Conservation (phyloP, 2,113 vertebrate species). For the Percopsis transmontana region DNA sequence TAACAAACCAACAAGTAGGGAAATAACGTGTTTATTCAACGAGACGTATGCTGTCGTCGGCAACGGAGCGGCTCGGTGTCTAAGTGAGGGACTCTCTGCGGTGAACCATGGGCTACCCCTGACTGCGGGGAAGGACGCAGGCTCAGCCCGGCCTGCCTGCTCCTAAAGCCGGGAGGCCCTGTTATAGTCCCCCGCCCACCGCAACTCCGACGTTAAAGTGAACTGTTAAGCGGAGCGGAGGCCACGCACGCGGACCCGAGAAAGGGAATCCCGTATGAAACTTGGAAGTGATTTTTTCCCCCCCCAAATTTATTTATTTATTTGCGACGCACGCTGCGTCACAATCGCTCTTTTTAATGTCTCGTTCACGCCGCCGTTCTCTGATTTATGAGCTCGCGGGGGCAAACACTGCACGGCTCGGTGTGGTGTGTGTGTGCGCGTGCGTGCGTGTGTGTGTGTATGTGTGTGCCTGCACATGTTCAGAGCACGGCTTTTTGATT, state of each 20-base stretch:
- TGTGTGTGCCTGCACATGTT: no score
- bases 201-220: constrained; percentile 92
- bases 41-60: no score
- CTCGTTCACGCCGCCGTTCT: constrained; percentile 92
- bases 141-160: constrained; percentile 64
- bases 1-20: no score
- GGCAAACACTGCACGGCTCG: constrained; percentile 84
- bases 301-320: constrained; percentile 90
- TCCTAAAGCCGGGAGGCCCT: constrained; percentile 28
- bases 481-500: no score
- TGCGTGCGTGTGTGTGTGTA: constrained; percentile 1
- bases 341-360: constrained; percentile 96
- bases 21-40: no score
- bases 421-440: constrained; percentile 57
- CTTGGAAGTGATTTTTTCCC: no score
- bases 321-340: constrained; percentile 92
- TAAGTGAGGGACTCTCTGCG: no score
- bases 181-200: constrained; percentile 24
- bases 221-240: constrained; percentile 90
- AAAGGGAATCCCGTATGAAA: constrained; percentile 84
- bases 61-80: no score
- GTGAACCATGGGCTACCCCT: no score
- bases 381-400: constrained; percentile 97
- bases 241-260: constrained; percentile 82
- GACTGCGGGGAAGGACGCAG: constrained; percentile 39